Base-by-base conservation (phyloP, 2,888 invertebrate genomes). In the Hydraecia micacea region DNA sequence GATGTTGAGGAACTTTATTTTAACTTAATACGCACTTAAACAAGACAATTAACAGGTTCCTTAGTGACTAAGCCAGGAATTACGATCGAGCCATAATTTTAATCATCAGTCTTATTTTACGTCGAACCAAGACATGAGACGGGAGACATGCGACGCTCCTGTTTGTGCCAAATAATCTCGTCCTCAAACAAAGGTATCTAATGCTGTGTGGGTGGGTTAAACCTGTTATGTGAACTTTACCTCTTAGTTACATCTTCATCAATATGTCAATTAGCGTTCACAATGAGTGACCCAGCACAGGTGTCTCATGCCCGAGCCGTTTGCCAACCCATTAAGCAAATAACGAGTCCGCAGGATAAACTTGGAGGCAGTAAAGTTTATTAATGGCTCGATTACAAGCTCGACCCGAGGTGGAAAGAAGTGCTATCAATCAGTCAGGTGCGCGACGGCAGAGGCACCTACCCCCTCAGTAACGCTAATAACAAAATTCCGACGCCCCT, bases 351-450 rank as follows among this genome's bases (percentile, higher is more conserved):
- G 90, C 93, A 95, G 95, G 95, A 96, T 96, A 95, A 96, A 96
- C 95, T 96, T 95, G 93, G 94, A 95, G 95, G 97, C 95, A 95
- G 96, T 96, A 96, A 96, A 96, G 94, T 97, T 97, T 97, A 97
- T 97, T 96, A 97, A 97, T 97, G 96, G 95, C 96, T 95, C 97
- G 97, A 97, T 97, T 97, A 97, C 96, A 96, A 95, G 96, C 96
- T 96, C 96, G 96, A 95, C 96, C 96, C 96, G 95, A 96, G 96
- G 96, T 95, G 94, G 95, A 97, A 97, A 97, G 97, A 96, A 97
- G 96, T 95, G 95, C 96, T 96, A 97, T 97, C 96, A 96, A 96
- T 97, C 97, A 96, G 96, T 96, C 96, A 96, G 96, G 96, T 96
- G 95, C 93, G 96, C 95, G 95, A 95, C 96, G 95, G 94, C 91